Percentiles rank a stretch among this genome's conserved stretches.
Evolutionary conservation across 1,140 invertebrate genomes (phyloP).

Genomic region (Bombus picipes): DNA sequence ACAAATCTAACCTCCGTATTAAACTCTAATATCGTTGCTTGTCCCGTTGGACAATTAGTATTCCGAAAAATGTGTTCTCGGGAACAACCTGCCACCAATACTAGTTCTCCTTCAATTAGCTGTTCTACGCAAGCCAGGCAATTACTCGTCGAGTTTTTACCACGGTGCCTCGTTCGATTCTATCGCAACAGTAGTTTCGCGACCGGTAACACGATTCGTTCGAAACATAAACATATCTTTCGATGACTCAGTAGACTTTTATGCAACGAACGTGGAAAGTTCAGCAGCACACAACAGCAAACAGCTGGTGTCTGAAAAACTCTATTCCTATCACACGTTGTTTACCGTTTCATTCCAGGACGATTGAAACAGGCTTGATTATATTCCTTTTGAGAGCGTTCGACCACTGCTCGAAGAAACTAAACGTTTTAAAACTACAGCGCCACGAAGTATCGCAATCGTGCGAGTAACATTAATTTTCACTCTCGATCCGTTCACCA

Average conservation of each 20-base stretch:
- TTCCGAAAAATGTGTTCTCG: background rate
- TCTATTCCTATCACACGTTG: background rate
- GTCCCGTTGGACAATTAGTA: background rate
- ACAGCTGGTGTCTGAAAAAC: constrained; percentile 8
- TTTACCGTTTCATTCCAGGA: constrained; percentile 3
- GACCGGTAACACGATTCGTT: constrained; percentile 15
- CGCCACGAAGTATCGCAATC: background rate
- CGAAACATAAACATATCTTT: constrained; percentile 13
- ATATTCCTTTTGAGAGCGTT: background rate
- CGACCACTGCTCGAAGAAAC: background rate
- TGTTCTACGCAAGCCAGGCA: background rate
- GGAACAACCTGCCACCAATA: background rate
- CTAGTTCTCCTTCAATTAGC: background rate
- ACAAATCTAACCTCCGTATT: background rate
- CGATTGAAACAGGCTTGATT: background rate
- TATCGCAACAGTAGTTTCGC: constrained; percentile 17
- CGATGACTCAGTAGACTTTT: constrained; percentile 33
- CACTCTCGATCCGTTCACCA: background rate
- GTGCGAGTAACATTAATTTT: background rate
- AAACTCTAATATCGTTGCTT: background rate
- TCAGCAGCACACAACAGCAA: background rate
- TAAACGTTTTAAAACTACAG: background rate
- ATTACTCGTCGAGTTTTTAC: constrained; percentile 6
- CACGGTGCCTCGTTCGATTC: background rate
- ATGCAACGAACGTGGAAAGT: constrained; percentile 5